Conservation (phyloP, 2,113 vertebrate genomes). For the Poecile atricapillus region DNA sequence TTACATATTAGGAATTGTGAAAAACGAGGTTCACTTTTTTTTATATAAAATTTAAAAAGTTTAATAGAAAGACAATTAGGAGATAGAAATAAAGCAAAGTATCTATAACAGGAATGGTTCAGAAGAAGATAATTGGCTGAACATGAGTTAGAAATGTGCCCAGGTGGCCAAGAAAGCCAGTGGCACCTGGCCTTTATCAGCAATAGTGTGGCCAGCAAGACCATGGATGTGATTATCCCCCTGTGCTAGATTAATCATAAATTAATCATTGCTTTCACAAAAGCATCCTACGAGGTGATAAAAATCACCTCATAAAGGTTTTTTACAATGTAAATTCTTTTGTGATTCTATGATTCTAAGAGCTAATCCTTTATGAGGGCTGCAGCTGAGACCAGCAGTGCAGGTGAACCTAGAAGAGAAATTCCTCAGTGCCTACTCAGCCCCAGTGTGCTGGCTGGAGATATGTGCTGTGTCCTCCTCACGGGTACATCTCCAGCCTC, state of each 20-base stretch:
- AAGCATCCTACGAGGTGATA: no score
- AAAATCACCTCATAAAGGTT: not conserved
- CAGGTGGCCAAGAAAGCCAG: not conserved
- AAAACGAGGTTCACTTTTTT: no score
- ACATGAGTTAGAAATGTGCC: not conserved
- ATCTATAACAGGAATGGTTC: not conserved
- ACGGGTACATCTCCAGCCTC: not conserved
- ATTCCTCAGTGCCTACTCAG: not conserved
- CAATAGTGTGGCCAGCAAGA: not conserved
- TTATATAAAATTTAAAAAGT: no score
- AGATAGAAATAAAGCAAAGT: no score
- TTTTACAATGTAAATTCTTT: not conserved
- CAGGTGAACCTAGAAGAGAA: not conserved
- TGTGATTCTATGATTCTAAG: not conserved
- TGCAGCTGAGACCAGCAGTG: not conserved
- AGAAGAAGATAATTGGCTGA: not conserved
- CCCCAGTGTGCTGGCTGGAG: not conserved
- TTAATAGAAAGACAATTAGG: no score
- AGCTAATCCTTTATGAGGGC: not conserved
- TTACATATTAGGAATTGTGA: not conserved
- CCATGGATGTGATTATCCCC: accelerated
- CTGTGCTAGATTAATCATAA: no score
- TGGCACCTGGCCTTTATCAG: not conserved
- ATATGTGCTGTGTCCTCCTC: accelerated
- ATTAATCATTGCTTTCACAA: not conserved